Conservation (phyloP, 2,888 invertebrate genomes). For the Eurois occulta region DNA sequence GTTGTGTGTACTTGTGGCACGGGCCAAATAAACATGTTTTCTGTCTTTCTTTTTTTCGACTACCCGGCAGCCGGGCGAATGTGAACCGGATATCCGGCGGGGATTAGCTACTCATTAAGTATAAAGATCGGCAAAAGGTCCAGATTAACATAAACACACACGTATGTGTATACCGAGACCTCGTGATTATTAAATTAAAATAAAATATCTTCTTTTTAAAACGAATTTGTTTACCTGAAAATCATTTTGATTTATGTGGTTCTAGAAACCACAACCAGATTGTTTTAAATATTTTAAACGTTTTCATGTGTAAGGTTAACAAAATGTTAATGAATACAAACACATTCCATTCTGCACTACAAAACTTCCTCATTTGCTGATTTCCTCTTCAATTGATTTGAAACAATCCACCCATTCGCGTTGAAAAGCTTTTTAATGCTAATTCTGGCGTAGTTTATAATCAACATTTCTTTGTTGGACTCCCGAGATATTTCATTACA, state of each 20-base stretch:
- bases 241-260: not conserved
- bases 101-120: constrained; percentile 74
- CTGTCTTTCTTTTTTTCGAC: too few species aligned
- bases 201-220: not conserved
- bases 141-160: constrained; percentile 22
- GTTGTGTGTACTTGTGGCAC: too few species aligned
- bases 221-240: too few species aligned
- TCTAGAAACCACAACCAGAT: too few species aligned
- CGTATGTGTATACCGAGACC: not conserved
- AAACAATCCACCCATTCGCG: not conserved
- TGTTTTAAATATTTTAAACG: not conserved
- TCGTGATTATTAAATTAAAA: not conserved
- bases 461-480: not conserved
- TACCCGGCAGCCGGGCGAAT: constrained; percentile 6
- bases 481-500: constrained; percentile 17
- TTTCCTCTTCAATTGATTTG: not conserved
- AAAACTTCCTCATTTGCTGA: not conserved
- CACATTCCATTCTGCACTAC: not conserved
- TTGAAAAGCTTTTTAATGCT: constrained; percentile 17
- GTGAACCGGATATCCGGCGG: constrained; percentile 62
- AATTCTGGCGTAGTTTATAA: constrained; percentile 6
- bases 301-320: not conserved
- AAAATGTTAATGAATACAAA: not conserved
- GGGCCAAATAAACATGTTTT: too few species aligned
- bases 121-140: constrained; percentile 56